phyloP scores from a whole-genome alignment of 2,113 vertebrate species.

The Mirounga angustirostris region DNA sequence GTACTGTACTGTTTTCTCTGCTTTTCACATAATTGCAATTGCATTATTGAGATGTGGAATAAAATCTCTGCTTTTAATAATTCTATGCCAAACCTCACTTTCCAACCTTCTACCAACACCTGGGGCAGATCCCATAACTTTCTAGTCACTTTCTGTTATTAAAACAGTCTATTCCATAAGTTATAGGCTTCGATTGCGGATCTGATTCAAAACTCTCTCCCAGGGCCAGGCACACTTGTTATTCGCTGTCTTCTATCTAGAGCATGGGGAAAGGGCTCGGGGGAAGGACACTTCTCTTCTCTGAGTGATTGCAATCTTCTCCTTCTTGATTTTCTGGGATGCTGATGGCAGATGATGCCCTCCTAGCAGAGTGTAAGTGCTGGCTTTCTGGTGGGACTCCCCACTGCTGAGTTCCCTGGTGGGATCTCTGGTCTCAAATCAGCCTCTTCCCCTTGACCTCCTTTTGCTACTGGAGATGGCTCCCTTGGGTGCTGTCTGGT shows the following conservation, averaged over 20 bases:
- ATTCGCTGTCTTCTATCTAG: background rate
- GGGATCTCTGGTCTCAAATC: background rate
- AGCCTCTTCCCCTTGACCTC: background rate
- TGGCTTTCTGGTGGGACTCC: background rate
- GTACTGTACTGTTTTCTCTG: background rate
- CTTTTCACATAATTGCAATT: background rate
- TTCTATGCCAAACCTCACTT: background rate
- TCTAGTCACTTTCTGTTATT: slow-evolving; percentile 10
- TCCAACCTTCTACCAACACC: background rate
- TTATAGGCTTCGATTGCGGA: background rate
- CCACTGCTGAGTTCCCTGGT: background rate
- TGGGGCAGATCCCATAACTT: background rate
- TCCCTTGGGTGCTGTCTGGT: background rate
- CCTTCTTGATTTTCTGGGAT: background rate
- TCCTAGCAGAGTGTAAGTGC: background rate
- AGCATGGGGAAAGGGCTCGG: background rate
- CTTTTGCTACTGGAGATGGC: background rate
- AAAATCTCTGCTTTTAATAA: background rate
- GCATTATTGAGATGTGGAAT: background rate
- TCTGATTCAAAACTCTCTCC: background rate
- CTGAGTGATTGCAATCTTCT: background rate
- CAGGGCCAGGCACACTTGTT: background rate
- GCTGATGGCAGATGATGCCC: background rate
- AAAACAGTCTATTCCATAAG: background rate
- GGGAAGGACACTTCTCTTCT: background rate